Percentiles rank a stretch among this genome's conserved stretches.
phyloP scores from a whole-genome alignment of 2,797 vertebrate species.

The Meda fulgida region DNA sequence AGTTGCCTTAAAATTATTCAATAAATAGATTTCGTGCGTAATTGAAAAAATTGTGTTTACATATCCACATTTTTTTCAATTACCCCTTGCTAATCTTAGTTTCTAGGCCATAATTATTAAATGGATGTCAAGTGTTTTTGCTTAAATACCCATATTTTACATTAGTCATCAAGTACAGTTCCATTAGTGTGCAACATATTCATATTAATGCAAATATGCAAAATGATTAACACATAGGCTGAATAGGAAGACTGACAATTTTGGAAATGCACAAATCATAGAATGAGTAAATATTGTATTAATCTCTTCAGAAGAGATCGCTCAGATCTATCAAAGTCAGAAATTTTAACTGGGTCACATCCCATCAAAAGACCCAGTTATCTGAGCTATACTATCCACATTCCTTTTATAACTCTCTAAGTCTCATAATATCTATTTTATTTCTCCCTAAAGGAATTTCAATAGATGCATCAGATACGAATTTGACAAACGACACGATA shows the following conservation, averaged over 20 bases:
- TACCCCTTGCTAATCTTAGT: too few relatives aligned
- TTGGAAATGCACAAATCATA: not conserved
- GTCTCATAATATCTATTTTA: not conserved
- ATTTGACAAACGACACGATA: not conserved
- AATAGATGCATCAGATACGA: not conserved
- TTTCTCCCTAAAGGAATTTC: not conserved
- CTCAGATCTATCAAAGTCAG: not conserved
- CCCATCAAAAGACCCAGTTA: conserved; percentile 13
- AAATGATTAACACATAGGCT: not conserved
- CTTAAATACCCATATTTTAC: too few relatives aligned
- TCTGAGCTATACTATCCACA: not conserved
- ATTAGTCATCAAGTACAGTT: too few relatives aligned
- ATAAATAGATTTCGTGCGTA: too few relatives aligned
- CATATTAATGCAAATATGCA: too few relatives aligned
- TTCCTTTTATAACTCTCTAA: not conserved
- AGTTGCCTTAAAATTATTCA: too few relatives aligned
- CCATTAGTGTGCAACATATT: too few relatives aligned
- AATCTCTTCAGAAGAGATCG: too few relatives aligned
- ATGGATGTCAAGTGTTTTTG: too few relatives aligned
- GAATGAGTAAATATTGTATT: not conserved
- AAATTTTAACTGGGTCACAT: not conserved
- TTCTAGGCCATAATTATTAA: too few relatives aligned
- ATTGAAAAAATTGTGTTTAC: too few relatives aligned
- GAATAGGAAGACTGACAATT: not conserved
- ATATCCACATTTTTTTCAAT: too few relatives aligned